Evolutionary conservation across 1,140 invertebrate species (phyloP).

Genomic region (Cherax quadricarinatus): DNA sequence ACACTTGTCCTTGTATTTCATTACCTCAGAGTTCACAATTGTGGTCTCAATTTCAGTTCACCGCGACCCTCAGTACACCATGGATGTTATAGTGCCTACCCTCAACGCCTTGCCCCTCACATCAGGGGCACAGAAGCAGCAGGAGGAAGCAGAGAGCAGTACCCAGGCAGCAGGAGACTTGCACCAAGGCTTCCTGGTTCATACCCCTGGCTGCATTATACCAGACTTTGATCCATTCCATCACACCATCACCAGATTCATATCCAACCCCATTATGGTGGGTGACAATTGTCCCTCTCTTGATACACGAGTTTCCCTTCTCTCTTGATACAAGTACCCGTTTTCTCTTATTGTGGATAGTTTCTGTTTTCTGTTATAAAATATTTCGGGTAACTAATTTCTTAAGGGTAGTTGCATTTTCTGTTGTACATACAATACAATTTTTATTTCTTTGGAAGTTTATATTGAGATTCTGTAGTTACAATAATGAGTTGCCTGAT

Average conservation of each 20-base stretch:
- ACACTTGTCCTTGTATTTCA: too few relatives aligned
- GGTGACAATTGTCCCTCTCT: background rate
- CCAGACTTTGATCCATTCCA: slow-evolving; percentile 86
- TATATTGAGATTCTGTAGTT: too few relatives aligned
- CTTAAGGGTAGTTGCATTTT: too few relatives aligned
- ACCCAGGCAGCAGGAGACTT: background rate
- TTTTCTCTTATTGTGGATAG: too few relatives aligned
- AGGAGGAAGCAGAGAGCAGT: background rate
- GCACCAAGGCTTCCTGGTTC: slow-evolving; percentile 81
- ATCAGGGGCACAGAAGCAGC: background rate
- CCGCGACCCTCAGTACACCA: slow-evolving; percentile 43
- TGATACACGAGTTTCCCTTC: background rate
- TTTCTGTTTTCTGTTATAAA: too few relatives aligned
- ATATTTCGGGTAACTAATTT: too few relatives aligned
- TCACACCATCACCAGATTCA: slow-evolving; percentile 81
- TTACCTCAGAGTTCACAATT: too few relatives aligned
- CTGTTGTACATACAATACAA: too few relatives aligned
- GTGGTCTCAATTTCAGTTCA: slow-evolving; percentile 22
- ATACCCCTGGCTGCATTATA: slow-evolving; percentile 87
- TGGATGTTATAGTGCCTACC: slow-evolving; percentile 52
- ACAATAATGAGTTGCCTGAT: too few relatives aligned
- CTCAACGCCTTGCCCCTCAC: slow-evolving; percentile 21
- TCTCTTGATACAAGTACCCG: too few relatives aligned
- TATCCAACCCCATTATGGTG: slow-evolving; percentile 46
- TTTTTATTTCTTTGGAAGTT: too few relatives aligned